Evolutionary conservation across 2,797 vertebrate species (phyloP).

Genomic region (Pteropus rufus): DNA sequence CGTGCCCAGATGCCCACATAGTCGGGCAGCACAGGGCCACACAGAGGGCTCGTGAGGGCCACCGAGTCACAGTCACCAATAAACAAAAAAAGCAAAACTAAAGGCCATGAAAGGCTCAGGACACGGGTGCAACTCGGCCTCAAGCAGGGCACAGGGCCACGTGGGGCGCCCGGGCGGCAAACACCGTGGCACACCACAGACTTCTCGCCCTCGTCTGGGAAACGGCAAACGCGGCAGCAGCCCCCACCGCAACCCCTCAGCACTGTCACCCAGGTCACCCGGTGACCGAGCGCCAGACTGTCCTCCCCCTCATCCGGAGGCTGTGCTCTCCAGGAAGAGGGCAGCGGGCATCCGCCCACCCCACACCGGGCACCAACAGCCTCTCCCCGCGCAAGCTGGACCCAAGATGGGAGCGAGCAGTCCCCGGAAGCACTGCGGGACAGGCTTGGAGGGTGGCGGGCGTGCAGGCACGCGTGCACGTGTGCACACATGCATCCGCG

Average conservation of each 20-base stretch:
- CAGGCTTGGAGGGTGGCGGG: accelerated
- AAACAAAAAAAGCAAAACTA: background rate
- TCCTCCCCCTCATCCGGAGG: background rate
- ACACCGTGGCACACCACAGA: too few species aligned
- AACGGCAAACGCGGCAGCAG: background rate
- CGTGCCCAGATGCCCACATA: accelerated
- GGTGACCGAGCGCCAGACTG: background rate
- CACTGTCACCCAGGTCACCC: too few species aligned
- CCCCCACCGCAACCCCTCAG: background rate
- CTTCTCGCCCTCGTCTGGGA: background rate
- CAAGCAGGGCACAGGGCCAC: too few species aligned
- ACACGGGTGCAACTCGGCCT: background rate
- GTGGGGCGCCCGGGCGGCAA: background rate
- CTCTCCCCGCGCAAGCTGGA: too few species aligned
- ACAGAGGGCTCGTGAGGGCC: background rate
- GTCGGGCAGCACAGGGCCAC: background rate
- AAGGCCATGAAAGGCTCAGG: background rate
- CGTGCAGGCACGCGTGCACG: accelerated
- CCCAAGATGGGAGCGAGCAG: background rate
- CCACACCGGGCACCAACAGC: too few species aligned
- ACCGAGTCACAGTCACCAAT: accelerated
- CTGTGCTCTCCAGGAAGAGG: background rate
- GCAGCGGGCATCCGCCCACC: background rate
- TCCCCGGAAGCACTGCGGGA: background rate
- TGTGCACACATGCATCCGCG: accelerated